Conservation (phyloP, 2,113 vertebrate genomes). For the Leptobrachium ailaonicum region DNA sequence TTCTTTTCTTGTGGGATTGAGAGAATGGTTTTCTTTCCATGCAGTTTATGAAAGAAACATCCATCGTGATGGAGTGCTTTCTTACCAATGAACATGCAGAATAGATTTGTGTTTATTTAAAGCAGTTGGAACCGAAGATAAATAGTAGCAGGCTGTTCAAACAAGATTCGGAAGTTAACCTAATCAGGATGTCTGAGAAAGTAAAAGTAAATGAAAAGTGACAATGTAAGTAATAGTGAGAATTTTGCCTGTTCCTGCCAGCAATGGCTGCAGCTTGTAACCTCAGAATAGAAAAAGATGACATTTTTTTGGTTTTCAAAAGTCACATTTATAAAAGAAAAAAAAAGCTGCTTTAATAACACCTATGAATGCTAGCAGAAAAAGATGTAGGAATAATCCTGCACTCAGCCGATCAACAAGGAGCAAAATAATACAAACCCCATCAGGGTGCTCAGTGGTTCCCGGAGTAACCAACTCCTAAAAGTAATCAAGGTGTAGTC, state of each 20-base stretch:
- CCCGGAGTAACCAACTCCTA: too few relatives aligned
- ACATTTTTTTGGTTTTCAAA: too few relatives aligned
- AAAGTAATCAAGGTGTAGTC: too few relatives aligned
- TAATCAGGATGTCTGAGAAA: constrained; percentile 69
- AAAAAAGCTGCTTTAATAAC: too few relatives aligned
- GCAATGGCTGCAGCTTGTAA: not conserved
- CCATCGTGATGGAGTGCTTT: not conserved
- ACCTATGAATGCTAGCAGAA: too few relatives aligned
- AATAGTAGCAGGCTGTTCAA: constrained; percentile 76
- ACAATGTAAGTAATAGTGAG: constrained; percentile 2
- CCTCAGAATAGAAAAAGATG: not conserved
- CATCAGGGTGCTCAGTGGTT: too few relatives aligned
- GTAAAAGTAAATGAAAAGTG: constrained; percentile 42
- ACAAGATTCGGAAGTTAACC: constrained; percentile 72
- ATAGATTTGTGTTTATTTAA: constrained; percentile 67
- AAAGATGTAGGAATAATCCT: too few relatives aligned
- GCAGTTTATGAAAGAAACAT: not conserved
- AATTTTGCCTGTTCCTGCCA: not conserved
- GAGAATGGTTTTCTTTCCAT: too few relatives aligned
- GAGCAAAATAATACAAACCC: too few relatives aligned
- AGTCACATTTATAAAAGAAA: too few relatives aligned
- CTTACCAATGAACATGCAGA: not conserved
- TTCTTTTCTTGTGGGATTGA: too few relatives aligned
- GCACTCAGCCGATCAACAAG: too few relatives aligned
- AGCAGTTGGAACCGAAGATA: constrained; percentile 68